These are phyloP conservation scores for Malthinus flaveolus DNA, from an alignment of 2,888 invertebrate species.

Conservation along the genomic window DNA sequence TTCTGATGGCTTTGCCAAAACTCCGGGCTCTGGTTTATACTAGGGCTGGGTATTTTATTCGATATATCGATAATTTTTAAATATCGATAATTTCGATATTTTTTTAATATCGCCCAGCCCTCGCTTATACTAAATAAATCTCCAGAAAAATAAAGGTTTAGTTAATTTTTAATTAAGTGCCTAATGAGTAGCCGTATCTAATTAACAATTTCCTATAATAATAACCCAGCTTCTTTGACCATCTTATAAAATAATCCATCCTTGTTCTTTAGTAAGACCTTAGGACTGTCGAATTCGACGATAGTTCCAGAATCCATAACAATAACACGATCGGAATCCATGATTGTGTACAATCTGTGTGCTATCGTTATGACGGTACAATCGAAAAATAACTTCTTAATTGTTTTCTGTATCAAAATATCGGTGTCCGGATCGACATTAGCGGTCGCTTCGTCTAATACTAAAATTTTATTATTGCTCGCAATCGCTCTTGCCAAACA, in stretches of 20 bases:
- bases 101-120: too few species aligned
- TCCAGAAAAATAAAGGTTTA: too few species aligned
- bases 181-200: too few species aligned
- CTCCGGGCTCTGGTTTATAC: too few species aligned
- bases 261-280: conserved; percentile 62
- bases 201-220: conserved; percentile 34
- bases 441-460: conserved; percentile 72
- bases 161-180: too few species aligned
- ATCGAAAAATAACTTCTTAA: conserved; percentile 68
- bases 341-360: conserved; percentile 78
- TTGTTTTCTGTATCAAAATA: conserved; percentile 73
- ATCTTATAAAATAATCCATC: conserved; percentile 66
- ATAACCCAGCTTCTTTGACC: conserved; percentile 71
- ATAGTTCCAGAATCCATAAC: conserved; percentile 79
- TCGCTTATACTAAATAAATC: too few species aligned
- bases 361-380: conserved; percentile 83
- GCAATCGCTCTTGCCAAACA: conserved; percentile 66
- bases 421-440: conserved; percentile 78
- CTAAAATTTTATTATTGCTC: conserved; percentile 50
- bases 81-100: too few species aligned
- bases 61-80: too few species aligned
- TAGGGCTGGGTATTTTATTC: too few species aligned
- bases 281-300: conserved; percentile 76
- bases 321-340: conserved; percentile 78
- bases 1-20: too few species aligned